Evolutionary conservation across 2,113 vertebrate genomes (phyloP).

Genomic region (Carassius gibelio): DNA sequence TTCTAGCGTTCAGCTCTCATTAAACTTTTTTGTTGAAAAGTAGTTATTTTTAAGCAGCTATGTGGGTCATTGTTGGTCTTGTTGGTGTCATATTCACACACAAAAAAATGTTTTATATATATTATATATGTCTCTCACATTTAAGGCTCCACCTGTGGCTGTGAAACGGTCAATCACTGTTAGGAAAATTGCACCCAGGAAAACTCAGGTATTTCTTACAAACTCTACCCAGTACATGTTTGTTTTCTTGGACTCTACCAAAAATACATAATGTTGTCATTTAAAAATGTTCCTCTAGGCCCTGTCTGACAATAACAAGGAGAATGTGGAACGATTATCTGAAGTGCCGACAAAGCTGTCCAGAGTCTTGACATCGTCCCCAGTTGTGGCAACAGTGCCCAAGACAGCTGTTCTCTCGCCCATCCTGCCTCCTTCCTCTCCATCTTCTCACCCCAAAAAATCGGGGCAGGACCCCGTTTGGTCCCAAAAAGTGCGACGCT

Average conservation of each 20-base stretch:
- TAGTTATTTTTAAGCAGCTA: neutral
- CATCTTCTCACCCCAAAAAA: conserved; percentile 7
- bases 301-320: conserved; percentile 67
- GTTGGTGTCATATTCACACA: no score
- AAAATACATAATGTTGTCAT: neutral
- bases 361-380: conserved; percentile 58
- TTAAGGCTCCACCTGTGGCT: conserved; percentile 54
- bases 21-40: neutral
- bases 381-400: conserved; percentile 10
- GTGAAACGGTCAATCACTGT: conserved; percentile 73
- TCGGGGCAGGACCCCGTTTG: conserved; percentile 67
- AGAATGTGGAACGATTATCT: conserved; percentile 62
- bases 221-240: neutral
- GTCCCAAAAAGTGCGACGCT: conserved; percentile 84
- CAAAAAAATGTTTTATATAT: neutral
- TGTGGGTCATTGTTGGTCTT: no score
- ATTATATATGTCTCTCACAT: neutral
- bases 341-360: conserved; percentile 49
- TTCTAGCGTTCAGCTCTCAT: neutral
- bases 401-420: conserved; percentile 66
- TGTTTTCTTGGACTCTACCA: neutral
- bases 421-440: conserved; percentile 63
- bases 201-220: conserved; percentile 69
- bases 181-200: conserved; percentile 75
- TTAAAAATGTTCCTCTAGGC: conserved; percentile 46